A percentile compares a stretch with the other conserved stretches of the same genome.
phyloP scores from a whole-genome alignment of 2,797 vertebrate species.

The Danio kyathit region DNA sequence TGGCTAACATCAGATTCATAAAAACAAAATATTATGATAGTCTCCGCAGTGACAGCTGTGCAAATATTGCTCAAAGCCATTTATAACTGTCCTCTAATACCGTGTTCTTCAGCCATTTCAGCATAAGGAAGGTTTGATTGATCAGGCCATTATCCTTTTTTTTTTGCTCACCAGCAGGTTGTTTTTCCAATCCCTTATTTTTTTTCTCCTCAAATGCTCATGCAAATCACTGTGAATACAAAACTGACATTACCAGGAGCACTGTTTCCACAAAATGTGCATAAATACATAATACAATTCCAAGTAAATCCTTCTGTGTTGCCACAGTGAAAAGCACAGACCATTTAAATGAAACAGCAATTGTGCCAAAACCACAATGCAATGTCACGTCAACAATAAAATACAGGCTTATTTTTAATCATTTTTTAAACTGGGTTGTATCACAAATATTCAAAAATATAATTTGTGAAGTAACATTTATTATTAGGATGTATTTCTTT shows the following conservation, averaged over 20 bases:
- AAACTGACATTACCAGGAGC: slow-evolving; percentile 16
- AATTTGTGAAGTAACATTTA: no score
- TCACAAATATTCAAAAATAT: neutral
- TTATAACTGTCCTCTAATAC: slow-evolving; percentile 33
- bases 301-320: slow-evolving; percentile 18
- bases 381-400: no score
- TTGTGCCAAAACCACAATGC: neutral
- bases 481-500: no score
- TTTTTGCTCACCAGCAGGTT: slow-evolving; percentile 13
- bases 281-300: slow-evolving; percentile 12
- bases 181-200: slow-evolving; percentile 23
- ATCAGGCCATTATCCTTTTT: slow-evolving; percentile 46
- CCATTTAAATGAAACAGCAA: neutral
- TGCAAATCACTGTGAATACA: slow-evolving; percentile 10
- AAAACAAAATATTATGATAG: slow-evolving; percentile 26
- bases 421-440: neutral
- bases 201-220: slow-evolving; percentile 28
- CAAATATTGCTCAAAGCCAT: slow-evolving; percentile 46
- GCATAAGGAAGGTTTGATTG: slow-evolving; percentile 43
- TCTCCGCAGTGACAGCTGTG: slow-evolving; percentile 23
- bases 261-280: slow-evolving; percentile 17
- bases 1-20: slow-evolving; percentile 1
- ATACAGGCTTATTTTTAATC: no score
- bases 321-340: neutral
- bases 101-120: slow-evolving; percentile 24